These are phyloP conservation scores for Malurus cyaneus DNA, from an alignment of 2,113 vertebrate genomes.

Conservation along the genomic window DNA sequence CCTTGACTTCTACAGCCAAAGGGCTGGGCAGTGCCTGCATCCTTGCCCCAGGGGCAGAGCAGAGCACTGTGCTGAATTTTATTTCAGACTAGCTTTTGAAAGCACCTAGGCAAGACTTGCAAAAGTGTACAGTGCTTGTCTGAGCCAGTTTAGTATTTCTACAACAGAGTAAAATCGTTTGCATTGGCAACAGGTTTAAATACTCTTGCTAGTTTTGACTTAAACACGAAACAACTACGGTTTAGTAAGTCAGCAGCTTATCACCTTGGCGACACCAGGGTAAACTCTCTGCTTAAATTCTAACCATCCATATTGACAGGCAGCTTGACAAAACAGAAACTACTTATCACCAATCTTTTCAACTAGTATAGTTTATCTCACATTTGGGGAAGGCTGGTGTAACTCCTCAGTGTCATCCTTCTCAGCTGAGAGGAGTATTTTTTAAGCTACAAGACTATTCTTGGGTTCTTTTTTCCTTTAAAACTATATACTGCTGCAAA, in stretches of 20 bases:
- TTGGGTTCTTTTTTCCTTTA: not conserved
- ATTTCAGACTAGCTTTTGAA: not conserved
- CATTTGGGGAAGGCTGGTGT: not conserved
- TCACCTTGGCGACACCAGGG: not conserved
- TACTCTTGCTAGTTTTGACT: not conserved
- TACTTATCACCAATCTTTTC: not conserved
- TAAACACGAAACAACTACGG: not conserved
- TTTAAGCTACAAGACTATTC: not conserved
- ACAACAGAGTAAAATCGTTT: not conserved
- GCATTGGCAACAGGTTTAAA: not conserved
- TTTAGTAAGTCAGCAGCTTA: not conserved
- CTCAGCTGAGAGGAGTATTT: not conserved
- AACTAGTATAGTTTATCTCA: not conserved
- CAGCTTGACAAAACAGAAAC: not conserved
- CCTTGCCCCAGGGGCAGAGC: not conserved
- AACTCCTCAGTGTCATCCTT: not conserved
- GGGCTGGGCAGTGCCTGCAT: not conserved
- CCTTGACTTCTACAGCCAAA: not conserved
- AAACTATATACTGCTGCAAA: not conserved
- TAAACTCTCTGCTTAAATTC: not conserved
- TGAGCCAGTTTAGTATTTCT: not conserved
- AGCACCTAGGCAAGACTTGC: not conserved
- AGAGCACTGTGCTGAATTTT: accelerated
- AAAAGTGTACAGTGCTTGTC: not conserved
- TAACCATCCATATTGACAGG: not conserved